phyloP scores from a whole-genome alignment of 1,140 invertebrate genomes.

The Tyrophagus putrescentiae region DNA sequence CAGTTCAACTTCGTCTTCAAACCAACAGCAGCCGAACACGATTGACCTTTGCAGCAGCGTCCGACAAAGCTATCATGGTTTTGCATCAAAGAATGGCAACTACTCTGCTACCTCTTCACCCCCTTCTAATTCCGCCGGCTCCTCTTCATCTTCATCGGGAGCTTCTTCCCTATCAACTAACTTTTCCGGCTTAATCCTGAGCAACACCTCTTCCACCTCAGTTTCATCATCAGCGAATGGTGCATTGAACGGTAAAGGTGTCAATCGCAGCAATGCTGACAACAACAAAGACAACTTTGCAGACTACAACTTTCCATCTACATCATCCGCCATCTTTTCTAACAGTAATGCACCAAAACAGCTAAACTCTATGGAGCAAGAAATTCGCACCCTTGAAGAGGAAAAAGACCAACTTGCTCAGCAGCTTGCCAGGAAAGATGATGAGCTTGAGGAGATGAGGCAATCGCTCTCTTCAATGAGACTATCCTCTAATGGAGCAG shows the following conservation, averaged over 20 bases:
- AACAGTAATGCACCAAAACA: not conserved
- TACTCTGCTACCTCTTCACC: not conserved
- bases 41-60: constrained; percentile 3
- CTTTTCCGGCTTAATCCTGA: not conserved
- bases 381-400: not conserved
- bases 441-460: constrained; percentile 7
- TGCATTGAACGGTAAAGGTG: too few species aligned
- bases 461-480: not conserved
- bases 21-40: not conserved
- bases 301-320: not conserved
- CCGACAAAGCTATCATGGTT: not conserved
- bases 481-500: not conserved
- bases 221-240: too few species aligned
- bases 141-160: constrained; percentile 1
- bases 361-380: not conserved
- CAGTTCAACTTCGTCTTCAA: not conserved
- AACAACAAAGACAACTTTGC: not conserved
- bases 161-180: not conserved
- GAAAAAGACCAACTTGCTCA: constrained; percentile 12
- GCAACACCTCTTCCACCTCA: constrained; percentile 5
- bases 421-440: constrained; percentile 7
- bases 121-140: not conserved
- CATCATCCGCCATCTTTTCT: not conserved
- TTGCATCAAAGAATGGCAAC: not conserved
- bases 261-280: not conserved